Percentiles rank a stretch among this genome's conserved stretches.
These are phyloP conservation scores for Dendrolimus punctatus DNA, from an alignment of 1,140 invertebrate species.

Conservation along the genomic window DNA sequence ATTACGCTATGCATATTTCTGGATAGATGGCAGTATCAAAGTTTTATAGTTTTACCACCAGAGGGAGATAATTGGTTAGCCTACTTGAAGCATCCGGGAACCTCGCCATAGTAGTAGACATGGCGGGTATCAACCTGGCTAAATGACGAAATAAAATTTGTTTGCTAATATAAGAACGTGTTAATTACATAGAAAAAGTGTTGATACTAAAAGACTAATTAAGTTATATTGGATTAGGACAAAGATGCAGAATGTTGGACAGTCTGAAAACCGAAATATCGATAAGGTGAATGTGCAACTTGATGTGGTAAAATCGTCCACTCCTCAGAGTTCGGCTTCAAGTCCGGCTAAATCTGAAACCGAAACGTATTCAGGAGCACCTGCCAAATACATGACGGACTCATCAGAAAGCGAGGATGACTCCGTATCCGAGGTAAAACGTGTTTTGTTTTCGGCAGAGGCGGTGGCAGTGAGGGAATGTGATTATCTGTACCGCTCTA, in stretches of 20 bases:
- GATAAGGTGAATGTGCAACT: conserved; percentile 78
- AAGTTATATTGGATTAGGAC: conserved; percentile 77
- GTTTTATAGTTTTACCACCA: conserved; percentile 53
- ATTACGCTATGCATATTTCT: conserved; percentile 36
- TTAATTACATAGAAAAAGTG: conserved; percentile 71
- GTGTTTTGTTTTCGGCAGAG: conserved; percentile 70
- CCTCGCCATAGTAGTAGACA: conserved; percentile 77
- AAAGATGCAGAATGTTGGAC: conserved; percentile 93
- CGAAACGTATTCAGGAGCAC: conserved; percentile 82
- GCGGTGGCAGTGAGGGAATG: conserved; percentile 68
- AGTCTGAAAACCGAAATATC: conserved; percentile 85
- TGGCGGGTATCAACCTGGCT: conserved; percentile 81
- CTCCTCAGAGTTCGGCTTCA: conserved; percentile 71
- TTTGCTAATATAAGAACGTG: conserved; percentile 70
- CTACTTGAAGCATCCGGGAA: conserved; percentile 74
- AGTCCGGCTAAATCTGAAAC: conserved; percentile 83
- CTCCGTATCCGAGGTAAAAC: conserved; percentile 90
- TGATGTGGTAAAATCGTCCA: conserved; percentile 73
- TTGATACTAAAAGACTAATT: conserved; percentile 70
- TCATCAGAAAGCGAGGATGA: conserved; percentile 94
- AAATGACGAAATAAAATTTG: conserved; percentile 77
- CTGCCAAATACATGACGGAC: conserved; percentile 89
- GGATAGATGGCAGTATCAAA: conserved; percentile 52
- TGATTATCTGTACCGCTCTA: conserved; percentile 69
- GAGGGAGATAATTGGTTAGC: conserved; percentile 69